These are phyloP conservation scores for Clitarchus hookeri DNA, from an alignment of 2,888 invertebrate genomes.

Conservation along the genomic window DNA sequence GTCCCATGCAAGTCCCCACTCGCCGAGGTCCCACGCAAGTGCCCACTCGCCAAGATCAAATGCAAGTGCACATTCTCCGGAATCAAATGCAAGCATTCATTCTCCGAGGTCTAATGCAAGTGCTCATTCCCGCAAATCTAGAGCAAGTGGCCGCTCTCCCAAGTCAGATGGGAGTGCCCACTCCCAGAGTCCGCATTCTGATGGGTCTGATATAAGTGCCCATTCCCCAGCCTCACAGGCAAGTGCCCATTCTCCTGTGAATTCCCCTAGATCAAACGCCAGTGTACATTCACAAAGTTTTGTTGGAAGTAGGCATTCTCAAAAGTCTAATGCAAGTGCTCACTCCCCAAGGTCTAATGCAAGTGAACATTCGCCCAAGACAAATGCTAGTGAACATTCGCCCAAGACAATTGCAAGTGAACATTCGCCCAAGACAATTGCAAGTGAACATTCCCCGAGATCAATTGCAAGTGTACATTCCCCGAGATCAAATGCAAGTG, in stretches of 20 bases:
- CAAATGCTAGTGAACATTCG: constrained; percentile 25
- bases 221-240: constrained; percentile 18
- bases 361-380: constrained; percentile 30
- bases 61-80: background rate
- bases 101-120: constrained; percentile 23
- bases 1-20: constrained; percentile 31
- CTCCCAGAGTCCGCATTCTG: background rate
- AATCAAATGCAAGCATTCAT: constrained; percentile 36
- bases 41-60: background rate
- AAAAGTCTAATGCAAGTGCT: constrained; percentile 17
- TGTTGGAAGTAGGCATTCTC: constrained; percentile 24
- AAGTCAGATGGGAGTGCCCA: constrained; percentile 19
- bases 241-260: constrained; percentile 16
- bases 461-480: constrained; percentile 35
- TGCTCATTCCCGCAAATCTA: background rate
- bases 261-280: background rate
- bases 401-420: constrained; percentile 22
- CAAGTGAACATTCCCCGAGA: constrained; percentile 29
- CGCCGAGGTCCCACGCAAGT: constrained; percentile 11
- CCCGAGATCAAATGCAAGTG: constrained; percentile 30
- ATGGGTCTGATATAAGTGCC: constrained; percentile 12
- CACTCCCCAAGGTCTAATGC: constrained; percentile 24
- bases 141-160: constrained; percentile 26
- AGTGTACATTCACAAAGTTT: background rate
- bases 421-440: constrained; percentile 29